Evolutionary conservation across 2,797 vertebrate genomes (phyloP).

Genomic region (Dipus sagitta): DNA sequence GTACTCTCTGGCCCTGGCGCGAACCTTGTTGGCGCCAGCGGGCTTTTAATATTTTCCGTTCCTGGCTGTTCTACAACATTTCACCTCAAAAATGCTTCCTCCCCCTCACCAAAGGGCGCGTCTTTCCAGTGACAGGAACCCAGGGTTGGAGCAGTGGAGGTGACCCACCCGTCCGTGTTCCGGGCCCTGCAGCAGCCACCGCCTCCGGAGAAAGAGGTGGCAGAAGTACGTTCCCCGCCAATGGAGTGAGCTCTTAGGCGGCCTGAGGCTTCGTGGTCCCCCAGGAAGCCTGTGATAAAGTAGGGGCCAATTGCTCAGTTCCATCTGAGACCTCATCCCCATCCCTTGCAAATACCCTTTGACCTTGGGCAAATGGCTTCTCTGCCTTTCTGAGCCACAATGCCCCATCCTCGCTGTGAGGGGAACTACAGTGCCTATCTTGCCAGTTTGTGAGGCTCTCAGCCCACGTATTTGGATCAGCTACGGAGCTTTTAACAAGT

Average conservation of each 20-base stretch:
- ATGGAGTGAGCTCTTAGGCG: background rate
- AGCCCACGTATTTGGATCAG: background rate
- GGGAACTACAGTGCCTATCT: background rate
- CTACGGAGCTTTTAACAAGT: background rate
- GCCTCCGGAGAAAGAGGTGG: background rate
- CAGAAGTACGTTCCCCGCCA: conserved; percentile 28
- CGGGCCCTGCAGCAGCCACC: conserved; percentile 27
- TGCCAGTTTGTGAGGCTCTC: background rate
- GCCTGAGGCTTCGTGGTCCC: background rate
- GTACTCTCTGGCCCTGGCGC: conserved; percentile 60
- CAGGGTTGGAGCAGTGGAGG: background rate
- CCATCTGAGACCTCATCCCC: background rate
- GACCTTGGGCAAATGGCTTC: background rate
- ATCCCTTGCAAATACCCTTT: background rate
- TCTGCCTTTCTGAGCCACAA: background rate
- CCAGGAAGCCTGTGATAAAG: background rate
- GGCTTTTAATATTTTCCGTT: conserved; percentile 69
- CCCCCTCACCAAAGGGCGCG: conserved; percentile 57
- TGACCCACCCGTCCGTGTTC: background rate
- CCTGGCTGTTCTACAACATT: conserved; percentile 70
- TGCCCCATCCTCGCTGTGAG: background rate
- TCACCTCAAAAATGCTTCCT: conserved; percentile 80
- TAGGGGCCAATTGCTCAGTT: background rate
- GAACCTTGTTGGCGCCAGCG: conserved; percentile 65
- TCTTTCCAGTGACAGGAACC: conserved; percentile 60